Conservation (phyloP, 2,113 vertebrate genomes). For the Procapra przewalskii region DNA sequence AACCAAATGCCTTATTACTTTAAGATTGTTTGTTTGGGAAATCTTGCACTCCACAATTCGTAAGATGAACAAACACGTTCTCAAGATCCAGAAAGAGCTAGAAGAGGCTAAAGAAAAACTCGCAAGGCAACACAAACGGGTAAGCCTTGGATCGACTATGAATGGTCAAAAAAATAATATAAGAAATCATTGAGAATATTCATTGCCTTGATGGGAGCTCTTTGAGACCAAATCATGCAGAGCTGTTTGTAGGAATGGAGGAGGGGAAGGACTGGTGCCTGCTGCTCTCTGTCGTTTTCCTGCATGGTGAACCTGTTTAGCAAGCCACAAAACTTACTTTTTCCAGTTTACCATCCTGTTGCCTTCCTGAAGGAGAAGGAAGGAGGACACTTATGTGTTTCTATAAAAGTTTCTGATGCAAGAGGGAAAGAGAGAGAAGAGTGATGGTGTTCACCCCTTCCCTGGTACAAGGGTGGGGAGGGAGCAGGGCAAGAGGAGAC, state of each 20-base stretch:
- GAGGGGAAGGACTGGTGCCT: not conserved
- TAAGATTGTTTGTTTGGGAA: constrained; percentile 96
- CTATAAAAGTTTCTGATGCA: not conserved
- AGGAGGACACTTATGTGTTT: not conserved
- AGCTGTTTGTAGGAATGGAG: not conserved
- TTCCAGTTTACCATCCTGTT: not conserved
- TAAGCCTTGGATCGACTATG: constrained; percentile 50
- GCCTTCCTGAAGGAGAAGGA: not conserved
- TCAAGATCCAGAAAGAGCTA: constrained; percentile 97
- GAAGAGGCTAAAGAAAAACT: constrained; percentile 95
- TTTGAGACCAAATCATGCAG: not conserved
- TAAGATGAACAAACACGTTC: constrained; percentile 99
- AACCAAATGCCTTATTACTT: constrained; percentile 36
- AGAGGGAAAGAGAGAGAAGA: not conserved
- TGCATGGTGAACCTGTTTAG: not conserved
- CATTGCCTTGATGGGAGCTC: not conserved
- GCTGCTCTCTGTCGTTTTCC: too few species aligned
- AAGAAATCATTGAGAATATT: not conserved
- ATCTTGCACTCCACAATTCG: constrained; percentile 97
- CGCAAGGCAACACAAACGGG: constrained; percentile 93
- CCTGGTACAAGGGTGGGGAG: not conserved
- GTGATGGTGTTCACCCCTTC: not conserved
- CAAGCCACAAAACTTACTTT: not conserved
- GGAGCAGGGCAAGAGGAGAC: not conserved
- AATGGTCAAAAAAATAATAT: not conserved